Evolutionary conservation across 2,888 invertebrate genomes (phyloP).

Genomic region (Elgonia sp.): DNA sequence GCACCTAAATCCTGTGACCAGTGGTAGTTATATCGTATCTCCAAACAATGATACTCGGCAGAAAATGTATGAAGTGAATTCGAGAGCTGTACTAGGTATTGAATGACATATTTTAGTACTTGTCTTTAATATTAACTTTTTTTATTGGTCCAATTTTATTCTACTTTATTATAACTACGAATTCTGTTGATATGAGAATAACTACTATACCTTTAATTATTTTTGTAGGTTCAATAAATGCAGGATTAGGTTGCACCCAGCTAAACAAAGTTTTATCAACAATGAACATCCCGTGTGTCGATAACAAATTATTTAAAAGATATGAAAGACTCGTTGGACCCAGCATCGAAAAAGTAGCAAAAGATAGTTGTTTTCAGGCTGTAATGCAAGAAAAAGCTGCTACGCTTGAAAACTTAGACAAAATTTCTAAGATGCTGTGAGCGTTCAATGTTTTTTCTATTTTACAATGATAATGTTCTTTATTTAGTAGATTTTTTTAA

Average conservation of each 20-base stretch:
- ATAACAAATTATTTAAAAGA: conserved; percentile 57
- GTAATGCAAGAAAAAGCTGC: conserved; percentile 56
- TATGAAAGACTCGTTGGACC: conserved; percentile 59
- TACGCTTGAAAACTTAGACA: conserved; percentile 59
- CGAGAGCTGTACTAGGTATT: too few relatives aligned
- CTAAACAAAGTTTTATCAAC: conserved; percentile 56
- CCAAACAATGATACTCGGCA: too few relatives aligned
- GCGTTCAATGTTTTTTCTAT: conserved; percentile 20
- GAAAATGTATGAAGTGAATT: too few relatives aligned
- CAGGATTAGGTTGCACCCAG: conserved; percentile 66
- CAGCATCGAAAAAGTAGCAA: conserved; percentile 50
- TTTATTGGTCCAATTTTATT: too few relatives aligned
- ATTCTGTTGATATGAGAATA: too few relatives aligned
- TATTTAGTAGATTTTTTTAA: conserved; percentile 7
- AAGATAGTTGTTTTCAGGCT: conserved; percentile 60
- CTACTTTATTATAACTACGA: too few relatives aligned
- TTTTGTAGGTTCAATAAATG: conserved; percentile 57
- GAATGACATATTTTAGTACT: too few relatives aligned
- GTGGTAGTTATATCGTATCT: too few relatives aligned
- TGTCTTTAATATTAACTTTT: too few relatives aligned
- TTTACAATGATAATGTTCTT: neutral
- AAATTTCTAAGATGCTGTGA: conserved; percentile 62
- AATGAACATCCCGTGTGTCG: conserved; percentile 57
- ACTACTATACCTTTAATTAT: neutral
- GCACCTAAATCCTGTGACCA: too few relatives aligned